Percentiles rank a stretch among this genome's conserved stretches.
These are phyloP conservation scores for Heterotilapia buettikoferi DNA, from an alignment of 2,113 vertebrate species.

Conservation along the genomic window DNA sequence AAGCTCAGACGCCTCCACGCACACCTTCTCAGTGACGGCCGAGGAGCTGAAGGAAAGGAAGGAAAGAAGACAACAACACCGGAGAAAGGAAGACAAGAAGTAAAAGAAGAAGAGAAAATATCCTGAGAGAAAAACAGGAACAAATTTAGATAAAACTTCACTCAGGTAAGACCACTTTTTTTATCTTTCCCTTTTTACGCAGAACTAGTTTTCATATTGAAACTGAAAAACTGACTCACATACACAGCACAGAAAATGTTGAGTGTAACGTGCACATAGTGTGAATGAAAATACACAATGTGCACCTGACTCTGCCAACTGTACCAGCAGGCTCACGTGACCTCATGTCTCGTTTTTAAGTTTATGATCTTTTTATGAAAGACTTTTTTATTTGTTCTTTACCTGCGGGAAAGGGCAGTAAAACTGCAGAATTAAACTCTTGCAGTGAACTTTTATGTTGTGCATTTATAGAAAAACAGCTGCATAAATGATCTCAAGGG, in stretches of 20 bases:
- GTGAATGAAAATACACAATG: background rate
- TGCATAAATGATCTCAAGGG: background rate
- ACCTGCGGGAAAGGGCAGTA: rapidly evolving
- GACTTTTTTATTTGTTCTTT: background rate
- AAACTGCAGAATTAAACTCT: background rate
- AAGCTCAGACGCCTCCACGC: background rate
- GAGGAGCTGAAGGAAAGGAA: background rate
- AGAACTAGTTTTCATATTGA: background rate
- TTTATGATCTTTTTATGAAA: background rate
- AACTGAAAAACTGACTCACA: background rate
- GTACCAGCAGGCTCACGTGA: background rate
- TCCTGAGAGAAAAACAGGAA: background rate
- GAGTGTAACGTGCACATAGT: background rate
- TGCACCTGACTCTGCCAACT: background rate
- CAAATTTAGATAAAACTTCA: background rate
- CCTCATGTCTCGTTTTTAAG: background rate
- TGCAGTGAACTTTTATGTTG: background rate
- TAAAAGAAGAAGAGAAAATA: background rate
- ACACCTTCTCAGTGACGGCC: constrained; percentile 5
- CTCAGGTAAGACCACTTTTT: constrained; percentile 29
- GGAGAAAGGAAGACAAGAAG: background rate
- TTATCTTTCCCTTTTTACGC: background rate
- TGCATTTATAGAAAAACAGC: background rate
- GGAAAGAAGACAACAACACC: background rate
- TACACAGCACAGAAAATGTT: background rate